Evolutionary conservation across 1,140 invertebrate species (phyloP), one percentile per base, ranked within the genome.

Genomic region (Drosophila guanche): DNA sequence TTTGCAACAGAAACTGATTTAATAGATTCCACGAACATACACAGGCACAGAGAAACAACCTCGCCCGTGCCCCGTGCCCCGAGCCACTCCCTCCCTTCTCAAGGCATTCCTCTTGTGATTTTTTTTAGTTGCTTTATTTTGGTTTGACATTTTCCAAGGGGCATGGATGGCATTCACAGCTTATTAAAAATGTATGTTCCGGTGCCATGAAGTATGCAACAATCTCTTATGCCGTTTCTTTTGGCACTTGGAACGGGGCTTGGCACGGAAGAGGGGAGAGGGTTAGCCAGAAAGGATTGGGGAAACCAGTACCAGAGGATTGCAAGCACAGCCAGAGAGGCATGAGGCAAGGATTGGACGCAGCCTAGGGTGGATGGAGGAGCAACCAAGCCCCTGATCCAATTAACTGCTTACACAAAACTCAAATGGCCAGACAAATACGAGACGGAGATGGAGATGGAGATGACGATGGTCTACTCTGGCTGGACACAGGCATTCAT

Each of bases 371-470:
- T 16, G 8, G 4, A 16, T 3, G 48, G 23, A 20, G n/a, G 1
- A 37, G 1, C 16, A 20, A 42, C 59, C 70, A 45, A 46, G 79
- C 63, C 62, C 63, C 86, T 90, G 86, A 90, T 90, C 86, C 86
- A 90, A 90, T 90, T 90, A 90, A 85, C 80, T 90, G 86, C 86
- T 89, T 83, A 83, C 78, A 90, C 71, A 86, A 83, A 89, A 89
- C 71, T 78, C 84, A 89, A 89, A 88, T 89, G 79, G 71, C 79
- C 83, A 89, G 83, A 81, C 83, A 78, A 71, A 78, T 47, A 76
- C 33, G 60, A 65, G 47, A 42, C 20, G 5, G 42, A 40, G 50
- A 3, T 14, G 16, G 42, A 53, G 47, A 60, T 7, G 29, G 3
- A n/a, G 22, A 7, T 7, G 27, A 10, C 37, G 54, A 42, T 45